A percentile compares a stretch with the other conserved stretches of the same genome.
Evolutionary conservation across 2,888 invertebrate genomes (phyloP).

Genomic region (Drosophila mettleri): DNA sequence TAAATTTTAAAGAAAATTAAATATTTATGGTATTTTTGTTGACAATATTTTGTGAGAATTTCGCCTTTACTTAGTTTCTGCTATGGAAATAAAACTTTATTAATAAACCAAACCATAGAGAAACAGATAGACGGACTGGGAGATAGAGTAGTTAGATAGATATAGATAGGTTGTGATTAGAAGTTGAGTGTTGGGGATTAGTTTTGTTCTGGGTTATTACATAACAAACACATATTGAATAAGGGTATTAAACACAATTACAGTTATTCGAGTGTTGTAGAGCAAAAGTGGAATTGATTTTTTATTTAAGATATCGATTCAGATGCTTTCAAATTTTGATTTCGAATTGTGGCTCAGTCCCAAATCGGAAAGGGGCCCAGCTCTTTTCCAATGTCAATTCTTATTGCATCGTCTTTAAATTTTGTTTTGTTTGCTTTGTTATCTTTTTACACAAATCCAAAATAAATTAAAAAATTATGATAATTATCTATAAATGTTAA

Average conservation of each 20-base stretch:
- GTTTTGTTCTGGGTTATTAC: constrained; percentile 53
- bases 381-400: constrained; percentile 37
- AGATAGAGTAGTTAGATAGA: constrained; percentile 37
- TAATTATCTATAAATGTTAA: constrained; percentile 34
- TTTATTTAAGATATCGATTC: neutral
- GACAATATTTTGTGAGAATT: constrained; percentile 19
- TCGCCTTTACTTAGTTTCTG: constrained; percentile 46
- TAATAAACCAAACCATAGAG: constrained; percentile 64
- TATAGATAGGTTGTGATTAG: constrained; percentile 54
- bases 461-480: constrained; percentile 19
- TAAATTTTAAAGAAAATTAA: constrained; percentile 56
- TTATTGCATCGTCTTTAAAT: constrained; percentile 50
- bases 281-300: constrained; percentile 25
- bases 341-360: constrained; percentile 53
- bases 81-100: constrained; percentile 68
- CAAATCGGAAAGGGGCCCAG: constrained; percentile 70
- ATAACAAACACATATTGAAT: constrained; percentile 71
- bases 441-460: constrained; percentile 65
- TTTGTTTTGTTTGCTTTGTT: constrained; percentile 74
- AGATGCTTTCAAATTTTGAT: constrained; percentile 7
- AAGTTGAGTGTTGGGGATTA: constrained; percentile 59
- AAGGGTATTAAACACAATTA: constrained; percentile 62
- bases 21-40: constrained; percentile 43
- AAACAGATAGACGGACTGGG: constrained; percentile 44
- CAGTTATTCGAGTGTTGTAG: constrained; percentile 47